Conservation (phyloP, 2,113 vertebrate species). For the Seriola aureovittata region DNA sequence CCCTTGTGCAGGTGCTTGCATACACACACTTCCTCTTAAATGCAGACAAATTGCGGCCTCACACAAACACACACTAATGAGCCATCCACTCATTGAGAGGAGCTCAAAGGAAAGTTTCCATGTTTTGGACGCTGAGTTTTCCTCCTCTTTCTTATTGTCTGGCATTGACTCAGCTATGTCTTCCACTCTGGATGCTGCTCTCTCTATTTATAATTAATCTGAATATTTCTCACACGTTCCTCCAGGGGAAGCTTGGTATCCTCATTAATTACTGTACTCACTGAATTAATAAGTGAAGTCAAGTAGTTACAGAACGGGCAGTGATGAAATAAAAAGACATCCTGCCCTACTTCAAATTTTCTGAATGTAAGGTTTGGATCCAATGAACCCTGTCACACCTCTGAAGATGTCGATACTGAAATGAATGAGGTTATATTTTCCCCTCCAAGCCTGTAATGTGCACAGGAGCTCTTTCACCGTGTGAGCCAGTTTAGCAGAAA, state of each 20-base stretch:
- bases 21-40: conserved; percentile 22
- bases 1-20: conserved; percentile 47
- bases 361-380: conserved; percentile 10
- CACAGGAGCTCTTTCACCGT: neutral
- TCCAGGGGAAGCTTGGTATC: conserved; percentile 15
- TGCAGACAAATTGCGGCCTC: neutral
- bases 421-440: neutral
- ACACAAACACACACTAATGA: conserved; percentile 46
- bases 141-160: conserved; percentile 15
- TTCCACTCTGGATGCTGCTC: conserved; percentile 10
- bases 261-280: conserved; percentile 38
- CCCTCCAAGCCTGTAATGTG: neutral
- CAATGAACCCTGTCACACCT: neutral
- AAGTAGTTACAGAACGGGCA: conserved; percentile 21
- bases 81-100: conserved; percentile 24
- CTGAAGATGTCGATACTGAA: neutral
- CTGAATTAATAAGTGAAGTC: conserved; percentile 46
- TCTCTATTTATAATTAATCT: conserved; percentile 35
- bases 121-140: conserved; percentile 32
- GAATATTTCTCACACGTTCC: conserved; percentile 38
- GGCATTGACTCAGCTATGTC: conserved; percentile 8
- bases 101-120: conserved; percentile 37
- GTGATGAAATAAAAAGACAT: conserved; percentile 46
- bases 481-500: no score
- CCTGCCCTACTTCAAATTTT: conserved; percentile 1